Conservation (phyloP, 2,113 vertebrate species). For the Gymnorhina tibicen region DNA sequence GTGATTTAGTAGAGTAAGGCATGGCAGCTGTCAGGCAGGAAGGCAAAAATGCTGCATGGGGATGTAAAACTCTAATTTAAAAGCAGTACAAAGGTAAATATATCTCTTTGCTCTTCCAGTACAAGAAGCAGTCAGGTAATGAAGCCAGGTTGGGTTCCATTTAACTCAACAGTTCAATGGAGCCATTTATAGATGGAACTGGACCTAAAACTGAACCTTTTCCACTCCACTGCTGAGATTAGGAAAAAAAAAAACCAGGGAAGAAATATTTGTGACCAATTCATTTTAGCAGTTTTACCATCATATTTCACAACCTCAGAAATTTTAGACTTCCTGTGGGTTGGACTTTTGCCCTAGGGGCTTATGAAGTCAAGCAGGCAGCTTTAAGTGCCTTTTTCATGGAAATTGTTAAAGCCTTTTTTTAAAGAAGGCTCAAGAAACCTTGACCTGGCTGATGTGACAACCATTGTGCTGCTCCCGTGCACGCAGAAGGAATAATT, state of each 20-base stretch:
- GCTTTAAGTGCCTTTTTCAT: constrained; percentile 29
- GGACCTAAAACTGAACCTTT: constrained; percentile 11
- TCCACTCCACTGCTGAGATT: background rate
- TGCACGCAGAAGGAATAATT: background rate
- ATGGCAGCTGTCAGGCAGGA: constrained; percentile 31
- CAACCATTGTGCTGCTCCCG: background rate
- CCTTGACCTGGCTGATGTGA: background rate
- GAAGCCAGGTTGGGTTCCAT: background rate
- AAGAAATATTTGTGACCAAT: constrained; percentile 50
- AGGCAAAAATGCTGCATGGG: background rate
- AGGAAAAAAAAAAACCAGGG: constrained; percentile 3
- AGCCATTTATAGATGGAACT: background rate
- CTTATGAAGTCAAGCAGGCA: constrained; percentile 50
- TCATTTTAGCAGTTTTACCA: constrained; percentile 55
- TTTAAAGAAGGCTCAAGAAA: background rate
- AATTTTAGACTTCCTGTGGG: constrained; percentile 62
- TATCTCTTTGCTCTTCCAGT: background rate
- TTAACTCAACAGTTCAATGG: background rate
- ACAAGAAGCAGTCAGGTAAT: background rate
- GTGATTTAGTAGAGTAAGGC: constrained; percentile 29
- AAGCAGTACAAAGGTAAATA: background rate
- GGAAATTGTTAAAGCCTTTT: constrained; percentile 5
- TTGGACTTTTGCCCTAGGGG: constrained; percentile 38
- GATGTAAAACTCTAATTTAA: constrained; percentile 3
- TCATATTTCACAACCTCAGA: constrained; percentile 55